Evolutionary conservation across 2,888 invertebrate species (phyloP).

Genomic region (Eilema depressum): DNA sequence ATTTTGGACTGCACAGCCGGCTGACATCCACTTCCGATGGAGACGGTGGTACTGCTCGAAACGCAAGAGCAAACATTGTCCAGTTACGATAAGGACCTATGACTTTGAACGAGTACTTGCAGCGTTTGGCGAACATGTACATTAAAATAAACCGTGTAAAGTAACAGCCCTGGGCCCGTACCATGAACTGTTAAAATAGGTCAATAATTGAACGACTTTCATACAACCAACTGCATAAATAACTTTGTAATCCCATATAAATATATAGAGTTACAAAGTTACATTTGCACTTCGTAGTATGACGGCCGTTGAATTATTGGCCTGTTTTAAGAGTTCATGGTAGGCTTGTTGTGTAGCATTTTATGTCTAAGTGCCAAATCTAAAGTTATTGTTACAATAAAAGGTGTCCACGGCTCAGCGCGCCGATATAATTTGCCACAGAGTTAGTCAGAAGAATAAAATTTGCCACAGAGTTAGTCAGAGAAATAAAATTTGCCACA

Average conservation of each 20-base stretch:
- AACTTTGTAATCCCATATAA: too few relatives aligned
- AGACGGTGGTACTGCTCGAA: conserved; percentile 64
- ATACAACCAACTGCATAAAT: too few relatives aligned
- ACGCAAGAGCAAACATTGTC: conserved; percentile 52
- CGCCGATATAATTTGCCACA: too few relatives aligned
- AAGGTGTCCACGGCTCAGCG: neutral
- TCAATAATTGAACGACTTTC: too few relatives aligned
- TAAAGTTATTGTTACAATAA: neutral
- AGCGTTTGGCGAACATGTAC: conserved; percentile 51
- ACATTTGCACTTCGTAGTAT: too few relatives aligned
- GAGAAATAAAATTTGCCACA: too few relatives aligned
- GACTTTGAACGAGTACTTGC: conserved; percentile 41
- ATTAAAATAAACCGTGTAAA: conserved; percentile 30
- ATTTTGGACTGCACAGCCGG: conserved; percentile 58
- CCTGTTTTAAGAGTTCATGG: too few relatives aligned
- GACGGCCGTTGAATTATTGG: too few relatives aligned
- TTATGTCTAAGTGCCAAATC: neutral
- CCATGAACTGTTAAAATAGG: too few relatives aligned
- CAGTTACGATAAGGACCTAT: conserved; percentile 51
- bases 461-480: too few relatives aligned
- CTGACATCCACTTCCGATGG: conserved; percentile 29
- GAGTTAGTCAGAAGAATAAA: too few relatives aligned
- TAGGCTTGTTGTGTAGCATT: neutral
- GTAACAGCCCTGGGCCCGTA: neutral
- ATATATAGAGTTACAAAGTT: too few relatives aligned